Percentiles rank a stretch among this genome's conserved stretches.
Conservation (phyloP, 1,140 invertebrate species). For the Pogonognathellus flavescens region DNA sequence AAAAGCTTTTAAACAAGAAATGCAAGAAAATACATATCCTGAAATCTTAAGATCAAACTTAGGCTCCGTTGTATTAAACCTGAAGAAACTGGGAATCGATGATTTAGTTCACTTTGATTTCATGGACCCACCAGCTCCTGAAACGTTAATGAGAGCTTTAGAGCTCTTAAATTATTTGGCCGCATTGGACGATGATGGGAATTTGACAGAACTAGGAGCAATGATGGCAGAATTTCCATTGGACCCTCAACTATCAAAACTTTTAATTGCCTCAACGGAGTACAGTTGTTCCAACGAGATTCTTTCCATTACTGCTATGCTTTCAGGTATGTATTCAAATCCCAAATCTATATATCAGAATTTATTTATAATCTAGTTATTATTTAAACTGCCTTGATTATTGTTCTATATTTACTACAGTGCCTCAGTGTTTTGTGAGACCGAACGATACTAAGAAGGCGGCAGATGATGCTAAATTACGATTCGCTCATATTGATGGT, state of each 20-base stretch:
- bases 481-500: constrained; percentile 99
- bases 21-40: constrained; percentile 99
- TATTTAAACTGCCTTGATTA: no score
- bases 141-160: constrained; percentile 98
- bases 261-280: constrained; percentile 97
- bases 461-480: constrained; percentile 98
- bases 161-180: constrained; percentile 98
- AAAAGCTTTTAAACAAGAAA: constrained; percentile 98
- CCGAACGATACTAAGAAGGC: constrained; percentile 99
- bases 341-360: background rate
- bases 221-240: constrained; percentile 99
- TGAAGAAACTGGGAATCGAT: constrained; percentile 99
- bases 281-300: constrained; percentile 99
- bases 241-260: constrained; percentile 98
- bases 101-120: constrained; percentile 99
- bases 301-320: constrained; percentile 98
- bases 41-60: constrained; percentile 98
- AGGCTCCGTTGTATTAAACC: constrained; percentile 95
- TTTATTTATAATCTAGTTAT: background rate
- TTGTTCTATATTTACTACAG: constrained; percentile 72
- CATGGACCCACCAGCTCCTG: constrained; percentile 99
- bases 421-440: constrained; percentile 99
- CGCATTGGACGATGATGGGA: constrained; percentile 96
- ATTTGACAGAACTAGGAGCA: constrained; percentile 94
- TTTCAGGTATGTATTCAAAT: constrained; percentile 84